Evolutionary conservation across 2,797 vertebrate species (phyloP), one percentile per base, ranked within the genome.

Genomic region (Lagocephalus sceleratus): DNA sequence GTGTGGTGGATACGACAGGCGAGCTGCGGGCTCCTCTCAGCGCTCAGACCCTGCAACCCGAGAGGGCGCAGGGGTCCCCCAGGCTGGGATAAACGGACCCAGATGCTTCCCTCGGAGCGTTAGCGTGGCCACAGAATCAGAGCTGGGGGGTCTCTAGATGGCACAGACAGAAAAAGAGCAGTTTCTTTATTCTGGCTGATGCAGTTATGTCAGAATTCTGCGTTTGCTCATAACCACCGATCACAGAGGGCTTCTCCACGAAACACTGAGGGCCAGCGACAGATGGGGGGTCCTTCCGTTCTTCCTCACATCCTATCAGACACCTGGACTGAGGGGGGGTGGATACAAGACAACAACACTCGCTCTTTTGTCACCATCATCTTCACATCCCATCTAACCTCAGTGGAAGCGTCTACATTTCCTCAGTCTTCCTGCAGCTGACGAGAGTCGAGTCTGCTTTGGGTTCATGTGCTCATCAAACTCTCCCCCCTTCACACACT

Each of bases 51-150:
- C 82, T 91, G 95, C 93, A 97, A 96, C 90, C 86, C 81, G 92
- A 99, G 94, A 92, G 90, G 88, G 90, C 80, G 79, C 57, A 47
- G 81, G 75, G 85, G 82, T 84, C 86, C 82, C 20, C 20, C 38
- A 76, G 85, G 73, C 78, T 82, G 73, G 72, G 77, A 82, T 98
- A 99, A 99, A 91, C 80, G 93, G 91, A 96, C 90, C 91, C 97
- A 99, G 94, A 99, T 98, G 97, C 89, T 91, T 91, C 89, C 89
- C 80, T 87, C 87, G 87, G 79, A 65, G 67, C 66, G 68, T 12
- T 7, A 87, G 85, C 78, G 88, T 81, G 82, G 86, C 81, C 45
- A 54, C 25, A 42, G 56, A 78, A 51, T 25, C 48, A 63, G 48
- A 0, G 51, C 44, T 51, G 59, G 22, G 57, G 47, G 57, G 60